Evolutionary conservation across 2,113 vertebrate genomes (phyloP).

Genomic region (Dipodomys merriami): DNA sequence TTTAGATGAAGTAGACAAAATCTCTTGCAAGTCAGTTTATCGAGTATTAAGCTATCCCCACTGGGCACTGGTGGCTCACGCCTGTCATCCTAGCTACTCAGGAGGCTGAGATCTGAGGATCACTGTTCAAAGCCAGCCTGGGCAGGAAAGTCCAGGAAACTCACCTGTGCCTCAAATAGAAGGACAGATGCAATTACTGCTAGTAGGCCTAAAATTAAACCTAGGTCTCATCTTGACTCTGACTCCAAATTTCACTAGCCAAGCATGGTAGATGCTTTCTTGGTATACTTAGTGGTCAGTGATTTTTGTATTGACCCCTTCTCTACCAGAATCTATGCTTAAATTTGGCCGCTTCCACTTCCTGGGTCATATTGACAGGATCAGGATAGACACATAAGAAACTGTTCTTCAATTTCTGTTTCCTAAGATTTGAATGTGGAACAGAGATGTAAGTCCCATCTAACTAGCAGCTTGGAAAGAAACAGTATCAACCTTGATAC

Average conservation of each 20-base stretch:
- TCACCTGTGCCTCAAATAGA: neutral
- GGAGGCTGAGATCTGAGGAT: no score
- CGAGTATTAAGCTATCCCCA: no score
- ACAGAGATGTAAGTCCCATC: neutral
- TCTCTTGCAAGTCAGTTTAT: no score
- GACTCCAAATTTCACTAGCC: conserved; percentile 3
- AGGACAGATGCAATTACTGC: neutral
- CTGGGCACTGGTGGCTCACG: no score
- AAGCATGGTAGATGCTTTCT: neutral
- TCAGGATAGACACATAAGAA: neutral
- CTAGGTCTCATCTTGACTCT: neutral
- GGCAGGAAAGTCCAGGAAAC: no score
- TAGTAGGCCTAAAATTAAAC: neutral
- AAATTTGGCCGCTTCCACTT: neutral
- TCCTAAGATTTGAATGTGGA: neutral
- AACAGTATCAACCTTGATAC: neutral
- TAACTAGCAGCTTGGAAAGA: conserved; percentile 7
- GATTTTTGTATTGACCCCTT: no score
- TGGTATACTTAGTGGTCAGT: neutral
- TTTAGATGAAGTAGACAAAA: no score
- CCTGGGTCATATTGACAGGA: neutral
- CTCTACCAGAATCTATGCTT: neutral
- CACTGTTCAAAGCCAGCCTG: no score
- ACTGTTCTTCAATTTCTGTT: neutral
- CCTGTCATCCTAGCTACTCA: no score